phyloP scores from a whole-genome alignment of 2,797 vertebrate species.

The Tarsius wallacei region DNA sequence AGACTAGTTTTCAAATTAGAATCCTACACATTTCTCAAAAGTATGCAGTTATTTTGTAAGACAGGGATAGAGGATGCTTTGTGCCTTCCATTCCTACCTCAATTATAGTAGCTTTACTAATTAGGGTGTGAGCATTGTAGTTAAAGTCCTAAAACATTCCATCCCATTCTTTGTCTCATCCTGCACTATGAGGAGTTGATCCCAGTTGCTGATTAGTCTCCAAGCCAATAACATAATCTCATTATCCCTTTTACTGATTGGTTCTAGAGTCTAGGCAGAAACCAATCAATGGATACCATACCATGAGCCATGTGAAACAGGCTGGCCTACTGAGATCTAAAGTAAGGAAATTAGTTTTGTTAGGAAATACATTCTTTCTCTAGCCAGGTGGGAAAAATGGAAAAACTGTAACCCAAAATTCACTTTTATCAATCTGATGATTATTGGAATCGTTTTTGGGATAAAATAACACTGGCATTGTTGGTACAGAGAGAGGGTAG shows the following conservation, averaged over 20 bases:
- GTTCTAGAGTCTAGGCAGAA: neutral
- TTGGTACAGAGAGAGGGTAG: neutral
- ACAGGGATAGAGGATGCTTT: too few relatives aligned
- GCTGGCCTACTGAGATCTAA: neutral
- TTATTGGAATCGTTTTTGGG: neutral
- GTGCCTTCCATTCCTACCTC: neutral
- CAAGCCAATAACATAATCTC: neutral
- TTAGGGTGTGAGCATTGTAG: neutral
- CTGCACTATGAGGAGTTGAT: neutral
- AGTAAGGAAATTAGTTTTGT: neutral
- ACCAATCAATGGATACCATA: neutral
- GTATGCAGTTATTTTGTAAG: neutral
- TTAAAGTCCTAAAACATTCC: neutral
- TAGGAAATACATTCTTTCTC: constrained; percentile 36
- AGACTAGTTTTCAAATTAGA: neutral
- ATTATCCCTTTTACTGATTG: neutral
- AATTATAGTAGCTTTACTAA: neutral
- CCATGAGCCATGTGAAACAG: neutral
- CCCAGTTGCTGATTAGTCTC: neutral
- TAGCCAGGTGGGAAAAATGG: neutral
- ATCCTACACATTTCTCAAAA: neutral
- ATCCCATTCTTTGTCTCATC: neutral
- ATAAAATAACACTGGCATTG: neutral
- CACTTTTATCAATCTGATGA: neutral
- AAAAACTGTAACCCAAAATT: neutral